phyloP scores from a whole-genome alignment of 1,140 invertebrate species.

The Thalassaphorura encarpata region DNA sequence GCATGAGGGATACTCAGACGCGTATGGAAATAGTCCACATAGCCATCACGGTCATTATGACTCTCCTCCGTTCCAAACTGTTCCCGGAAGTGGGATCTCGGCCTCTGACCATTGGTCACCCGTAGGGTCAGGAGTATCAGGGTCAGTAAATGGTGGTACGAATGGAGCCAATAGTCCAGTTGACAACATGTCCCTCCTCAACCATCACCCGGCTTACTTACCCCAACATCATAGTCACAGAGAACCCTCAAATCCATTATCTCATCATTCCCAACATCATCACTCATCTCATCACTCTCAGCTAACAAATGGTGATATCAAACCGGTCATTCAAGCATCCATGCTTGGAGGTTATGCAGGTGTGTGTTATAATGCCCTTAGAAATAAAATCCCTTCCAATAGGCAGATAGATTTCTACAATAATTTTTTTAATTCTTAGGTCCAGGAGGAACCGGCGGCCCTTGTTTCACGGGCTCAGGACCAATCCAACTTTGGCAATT shows the following conservation, averaged over 20 bases:
- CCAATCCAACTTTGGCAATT: slow-evolving; percentile 98
- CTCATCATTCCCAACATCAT: slow-evolving; percentile 32
- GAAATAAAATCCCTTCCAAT: neutral
- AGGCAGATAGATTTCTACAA: neutral
- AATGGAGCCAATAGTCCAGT: slow-evolving; percentile 35
- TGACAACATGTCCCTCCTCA: slow-evolving; percentile 23
- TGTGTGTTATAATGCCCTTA: slow-evolving; percentile 32
- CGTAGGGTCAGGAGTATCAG: slow-evolving; percentile 23
- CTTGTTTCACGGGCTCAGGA: slow-evolving; percentile 79
- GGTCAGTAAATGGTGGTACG: slow-evolving; percentile 11
- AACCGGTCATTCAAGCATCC: slow-evolving; percentile 60
- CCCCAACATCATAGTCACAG: slow-evolving; percentile 30
- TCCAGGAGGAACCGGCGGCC: slow-evolving; percentile 44
- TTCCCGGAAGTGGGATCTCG: slow-evolving; percentile 53
- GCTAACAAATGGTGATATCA: slow-evolving; percentile 47
- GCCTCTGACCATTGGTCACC: slow-evolving; percentile 38
- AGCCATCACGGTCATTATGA: slow-evolving; percentile 46
- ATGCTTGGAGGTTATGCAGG: slow-evolving; percentile 60
- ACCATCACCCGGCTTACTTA: slow-evolving; percentile 33
- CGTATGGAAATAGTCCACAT: slow-evolving; percentile 46
- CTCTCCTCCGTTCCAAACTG: slow-evolving; percentile 61
- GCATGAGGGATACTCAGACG: slow-evolving; percentile 53
- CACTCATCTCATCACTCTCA: slow-evolving; percentile 31
- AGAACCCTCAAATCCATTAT: slow-evolving; percentile 20
- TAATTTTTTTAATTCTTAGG: slow-evolving; percentile 5